Percentiles rank a stretch among this genome's conserved stretches.
These are phyloP conservation scores for Phengaris arion DNA, from an alignment of 2,888 invertebrate genomes.

Conservation along the genomic window DNA sequence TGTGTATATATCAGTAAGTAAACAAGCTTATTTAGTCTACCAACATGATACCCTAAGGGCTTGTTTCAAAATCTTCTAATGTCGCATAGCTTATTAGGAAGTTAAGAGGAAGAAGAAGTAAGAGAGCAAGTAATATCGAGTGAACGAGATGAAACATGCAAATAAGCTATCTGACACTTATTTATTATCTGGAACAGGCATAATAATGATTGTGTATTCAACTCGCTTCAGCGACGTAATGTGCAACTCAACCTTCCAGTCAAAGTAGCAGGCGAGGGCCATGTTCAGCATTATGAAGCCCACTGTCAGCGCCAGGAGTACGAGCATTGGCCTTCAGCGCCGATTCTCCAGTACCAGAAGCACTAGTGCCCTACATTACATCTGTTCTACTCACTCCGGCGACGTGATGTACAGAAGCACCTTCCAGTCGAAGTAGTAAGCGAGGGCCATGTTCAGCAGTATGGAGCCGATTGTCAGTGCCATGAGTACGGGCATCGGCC, in stretches of 20 bases:
- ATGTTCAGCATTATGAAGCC: constrained; percentile 47
- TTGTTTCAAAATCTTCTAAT: too few species aligned
- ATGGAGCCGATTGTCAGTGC: constrained; percentile 44
- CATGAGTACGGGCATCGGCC: constrained; percentile 36
- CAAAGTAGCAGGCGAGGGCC: constrained; percentile 45
- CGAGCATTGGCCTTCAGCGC: constrained; percentile 38
- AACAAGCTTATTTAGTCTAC: too few species aligned
- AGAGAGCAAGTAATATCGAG: too few species aligned
- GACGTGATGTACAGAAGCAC: constrained; percentile 51
- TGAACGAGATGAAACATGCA: too few species aligned
- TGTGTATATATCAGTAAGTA: too few species aligned
- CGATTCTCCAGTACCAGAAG: constrained; percentile 45
- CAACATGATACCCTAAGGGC: too few species aligned
- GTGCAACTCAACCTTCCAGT: constrained; percentile 51
- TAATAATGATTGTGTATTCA: constrained; percentile 36
- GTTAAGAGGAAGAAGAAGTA: too few species aligned
- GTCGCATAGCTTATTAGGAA: too few species aligned
- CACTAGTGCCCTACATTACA: constrained; percentile 36
- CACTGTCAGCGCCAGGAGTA: constrained; percentile 42
- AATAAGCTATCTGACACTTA: too few species aligned
- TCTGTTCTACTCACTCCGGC: constrained; percentile 51
- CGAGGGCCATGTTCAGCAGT: constrained; percentile 47
- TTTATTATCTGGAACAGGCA: too few species aligned
- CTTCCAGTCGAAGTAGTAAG: constrained; percentile 51
- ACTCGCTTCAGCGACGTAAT: too few species aligned